A percentile compares a stretch with the other conserved stretches of the same genome.
These are phyloP conservation scores for Diarsia brunnea DNA, from an alignment of 2,888 invertebrate genomes.

Conservation along the genomic window DNA sequence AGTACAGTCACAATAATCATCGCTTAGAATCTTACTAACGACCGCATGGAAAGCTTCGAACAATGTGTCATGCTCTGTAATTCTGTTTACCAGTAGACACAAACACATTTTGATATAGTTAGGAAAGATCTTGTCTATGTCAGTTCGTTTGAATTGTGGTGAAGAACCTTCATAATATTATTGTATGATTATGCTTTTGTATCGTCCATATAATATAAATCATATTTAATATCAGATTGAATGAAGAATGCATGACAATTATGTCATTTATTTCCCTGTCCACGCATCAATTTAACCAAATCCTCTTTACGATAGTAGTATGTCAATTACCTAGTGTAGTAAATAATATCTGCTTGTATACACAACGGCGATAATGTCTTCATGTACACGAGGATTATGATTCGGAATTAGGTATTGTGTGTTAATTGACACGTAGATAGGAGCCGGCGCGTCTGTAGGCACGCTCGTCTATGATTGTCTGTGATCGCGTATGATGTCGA, in stretches of 20 bases:
- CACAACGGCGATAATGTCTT: constrained; percentile 42
- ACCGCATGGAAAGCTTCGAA: constrained; percentile 8
- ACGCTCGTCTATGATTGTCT: constrained; percentile 49
- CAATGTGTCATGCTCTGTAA: background rate
- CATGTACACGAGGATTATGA: constrained; percentile 46
- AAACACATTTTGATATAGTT: background rate
- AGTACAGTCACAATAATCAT: constrained; percentile 22
- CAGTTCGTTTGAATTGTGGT: background rate
- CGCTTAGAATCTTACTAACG: constrained; percentile 36
- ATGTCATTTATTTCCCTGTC: constrained; percentile 32
- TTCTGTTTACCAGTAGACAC: background rate
- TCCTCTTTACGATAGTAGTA: constrained; percentile 19
- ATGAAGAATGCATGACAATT: constrained; percentile 28
- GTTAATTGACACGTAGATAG: constrained; percentile 44
- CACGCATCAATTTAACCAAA: constrained; percentile 32
- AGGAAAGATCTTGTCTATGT: constrained; percentile 22
- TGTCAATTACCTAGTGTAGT: constrained; percentile 7
- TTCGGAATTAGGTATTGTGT: constrained; percentile 36
- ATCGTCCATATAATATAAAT: too few relatives aligned
- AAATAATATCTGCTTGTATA: background rate
- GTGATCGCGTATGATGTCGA: constrained; percentile 50
- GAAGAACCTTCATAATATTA: background rate
- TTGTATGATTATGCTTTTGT: constrained; percentile 4
- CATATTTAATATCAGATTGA: background rate
- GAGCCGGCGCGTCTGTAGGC: constrained; percentile 33